Conservation (phyloP, 1,140 invertebrate genomes). For the Drosophila pallidifrons region DNA sequence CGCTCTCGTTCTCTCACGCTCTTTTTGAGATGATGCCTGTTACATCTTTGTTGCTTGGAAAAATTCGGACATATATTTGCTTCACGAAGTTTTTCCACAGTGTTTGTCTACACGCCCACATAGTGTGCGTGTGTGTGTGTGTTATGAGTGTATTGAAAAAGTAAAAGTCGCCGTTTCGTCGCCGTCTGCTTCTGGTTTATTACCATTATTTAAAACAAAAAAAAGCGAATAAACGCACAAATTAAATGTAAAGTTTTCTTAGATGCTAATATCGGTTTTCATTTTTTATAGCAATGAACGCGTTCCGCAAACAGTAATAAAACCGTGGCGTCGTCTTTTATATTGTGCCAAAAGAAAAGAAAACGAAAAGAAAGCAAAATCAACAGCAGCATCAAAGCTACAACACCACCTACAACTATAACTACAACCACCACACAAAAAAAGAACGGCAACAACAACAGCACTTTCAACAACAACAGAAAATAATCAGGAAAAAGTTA, state of each 20-base stretch:
- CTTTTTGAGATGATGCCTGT: conserved; percentile 57
- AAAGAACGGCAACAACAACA: conserved; percentile 6
- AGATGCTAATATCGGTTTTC: conserved; percentile 15
- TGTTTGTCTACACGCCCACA: conserved; percentile 80
- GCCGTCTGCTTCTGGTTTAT: conserved; percentile 50
- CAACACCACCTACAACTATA: conserved; percentile 7
- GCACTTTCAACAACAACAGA: conserved; percentile 21
- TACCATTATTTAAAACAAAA: conserved; percentile 9
- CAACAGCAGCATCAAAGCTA: conserved; percentile 41
- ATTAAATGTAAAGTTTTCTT: conserved; percentile 18
- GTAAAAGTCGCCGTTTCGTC: conserved; percentile 70
- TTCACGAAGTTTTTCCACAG: conserved; percentile 71
- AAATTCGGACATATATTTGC: conserved; percentile 53
- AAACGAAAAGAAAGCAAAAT: conserved; percentile 31
- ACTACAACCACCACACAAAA: conserved; percentile 4
- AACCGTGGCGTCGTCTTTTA: conserved; percentile 39
- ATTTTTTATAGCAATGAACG: conserved; percentile 16
- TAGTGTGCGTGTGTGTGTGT: conserved; percentile 46
- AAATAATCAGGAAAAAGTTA: conserved; percentile 8
- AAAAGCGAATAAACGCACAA: not conserved
- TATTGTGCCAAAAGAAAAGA: conserved; percentile 63
- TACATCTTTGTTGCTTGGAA: conserved; percentile 80
- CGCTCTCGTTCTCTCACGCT: conserved; percentile 35
- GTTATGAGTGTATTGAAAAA: conserved; percentile 69
- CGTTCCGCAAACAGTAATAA: conserved; percentile 50